Evolutionary conservation across 2,113 vertebrate genomes (phyloP).

Genomic region (Nansenia antarctica): DNA sequence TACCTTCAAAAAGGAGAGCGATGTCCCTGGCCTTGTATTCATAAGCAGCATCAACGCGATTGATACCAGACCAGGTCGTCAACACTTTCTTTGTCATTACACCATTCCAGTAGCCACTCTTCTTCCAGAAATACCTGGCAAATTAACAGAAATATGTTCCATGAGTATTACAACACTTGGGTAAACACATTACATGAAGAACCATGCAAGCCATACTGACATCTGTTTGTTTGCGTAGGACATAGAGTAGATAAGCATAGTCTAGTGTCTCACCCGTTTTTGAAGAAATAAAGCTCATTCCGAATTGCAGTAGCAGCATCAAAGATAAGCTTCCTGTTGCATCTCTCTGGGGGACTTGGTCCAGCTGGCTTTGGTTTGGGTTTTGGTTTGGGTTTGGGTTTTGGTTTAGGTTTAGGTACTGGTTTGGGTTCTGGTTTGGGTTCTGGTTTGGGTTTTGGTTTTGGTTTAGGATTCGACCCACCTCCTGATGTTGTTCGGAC

Average conservation of each 20-base stretch:
- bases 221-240: too few relatives aligned
- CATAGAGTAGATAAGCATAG: too few relatives aligned
- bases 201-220: neutral
- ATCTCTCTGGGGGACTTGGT: constrained; percentile 38
- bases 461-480: constrained; percentile 9
- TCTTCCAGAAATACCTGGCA: constrained; percentile 57
- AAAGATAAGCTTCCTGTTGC: constrained; percentile 58
- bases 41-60: constrained; percentile 65
- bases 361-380: constrained; percentile 30
- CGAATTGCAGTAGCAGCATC: constrained; percentile 63
- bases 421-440: constrained; percentile 25
- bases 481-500: constrained; percentile 25
- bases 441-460: constrained; percentile 19
- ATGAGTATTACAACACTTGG: neutral
- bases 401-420: constrained; percentile 11
- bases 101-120: constrained; percentile 6
- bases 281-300: constrained; percentile 65
- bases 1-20: constrained; percentile 66
- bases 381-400: constrained; percentile 41
- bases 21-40: constrained; percentile 28
- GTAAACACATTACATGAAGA: neutral
- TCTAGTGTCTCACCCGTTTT: constrained; percentile 44
- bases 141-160: neutral
- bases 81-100: constrained; percentile 22
- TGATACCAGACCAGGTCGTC: constrained; percentile 45